These are phyloP conservation scores for Synergus gifuensis DNA, from an alignment of 2,888 invertebrate species.

Conservation along the genomic window DNA sequence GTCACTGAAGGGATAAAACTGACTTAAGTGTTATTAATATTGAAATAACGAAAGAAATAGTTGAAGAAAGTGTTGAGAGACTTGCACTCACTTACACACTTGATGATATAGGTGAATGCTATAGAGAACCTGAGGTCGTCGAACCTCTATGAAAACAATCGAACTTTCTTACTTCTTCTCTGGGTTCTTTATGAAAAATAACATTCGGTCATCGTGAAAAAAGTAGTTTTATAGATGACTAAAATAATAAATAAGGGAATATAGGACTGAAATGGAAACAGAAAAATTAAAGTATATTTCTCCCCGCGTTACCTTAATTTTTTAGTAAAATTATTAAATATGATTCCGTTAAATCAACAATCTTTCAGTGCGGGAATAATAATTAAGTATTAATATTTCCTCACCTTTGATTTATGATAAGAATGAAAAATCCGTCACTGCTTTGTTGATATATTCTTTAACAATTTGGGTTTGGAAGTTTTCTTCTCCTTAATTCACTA, in stretches of 20 bases:
- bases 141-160: slow-evolving; percentile 35
- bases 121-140: slow-evolving; percentile 37
- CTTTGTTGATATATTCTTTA: neutral
- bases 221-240: neutral
- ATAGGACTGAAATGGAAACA: neutral
- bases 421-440: slow-evolving; percentile 5
- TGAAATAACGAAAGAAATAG: slow-evolving; percentile 6
- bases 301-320: neutral
- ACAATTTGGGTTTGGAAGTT: neutral
- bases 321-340: neutral
- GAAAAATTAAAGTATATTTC: neutral
- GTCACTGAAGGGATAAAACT: neutral
- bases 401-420: neutral
- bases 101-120: slow-evolving; percentile 32
- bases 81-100: neutral
- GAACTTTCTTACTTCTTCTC: neutral
- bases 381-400: neutral
- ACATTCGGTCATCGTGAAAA: neutral
- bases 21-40: neutral
- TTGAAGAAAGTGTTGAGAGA: slow-evolving; percentile 10
- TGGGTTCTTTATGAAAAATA: neutral
- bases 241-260: neutral
- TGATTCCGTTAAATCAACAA: neutral
- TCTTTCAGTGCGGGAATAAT: neutral
- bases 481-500: neutral